These are phyloP conservation scores for Siniperca scherzeri DNA, from an alignment of 2,797 vertebrate genomes.

Conservation along the genomic window DNA sequence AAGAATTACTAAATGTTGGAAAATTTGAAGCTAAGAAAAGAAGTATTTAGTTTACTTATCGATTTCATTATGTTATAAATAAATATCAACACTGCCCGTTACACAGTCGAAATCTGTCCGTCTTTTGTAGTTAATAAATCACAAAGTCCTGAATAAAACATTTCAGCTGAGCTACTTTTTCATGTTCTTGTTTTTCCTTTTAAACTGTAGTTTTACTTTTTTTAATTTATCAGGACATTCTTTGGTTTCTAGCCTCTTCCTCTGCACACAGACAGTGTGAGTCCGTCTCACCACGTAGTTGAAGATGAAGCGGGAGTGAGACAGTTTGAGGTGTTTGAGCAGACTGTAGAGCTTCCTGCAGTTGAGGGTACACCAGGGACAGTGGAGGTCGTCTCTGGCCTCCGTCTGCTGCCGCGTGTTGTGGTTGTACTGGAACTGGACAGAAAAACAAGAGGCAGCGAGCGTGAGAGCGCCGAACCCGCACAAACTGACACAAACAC, in stretches of 20 bases:
- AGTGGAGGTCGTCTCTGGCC: constrained; percentile 96
- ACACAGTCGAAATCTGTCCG: no score
- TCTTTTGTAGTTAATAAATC: no score
- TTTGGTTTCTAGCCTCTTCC: not conserved
- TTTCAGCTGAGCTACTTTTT: not conserved
- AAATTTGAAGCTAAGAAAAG: no score
- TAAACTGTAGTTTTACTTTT: not conserved
- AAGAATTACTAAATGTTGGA: no score
- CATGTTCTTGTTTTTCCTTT: not conserved
- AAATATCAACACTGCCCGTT: no score
- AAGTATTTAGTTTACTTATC: not conserved
- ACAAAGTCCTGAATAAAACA: no score
- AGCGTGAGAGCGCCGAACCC: not conserved
- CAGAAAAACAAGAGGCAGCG: not conserved
- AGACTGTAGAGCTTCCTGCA: constrained; percentile 98
- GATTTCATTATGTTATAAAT: no score
- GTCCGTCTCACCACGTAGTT: constrained; percentile 93
- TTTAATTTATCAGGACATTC: no score
- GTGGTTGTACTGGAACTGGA: constrained; percentile 96
- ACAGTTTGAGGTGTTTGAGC: constrained; percentile 98
- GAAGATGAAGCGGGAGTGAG: constrained; percentile 98
- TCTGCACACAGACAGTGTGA: not conserved
- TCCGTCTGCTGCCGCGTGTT: constrained; percentile 98
- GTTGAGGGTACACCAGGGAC: constrained; percentile 98
- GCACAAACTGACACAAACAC: not conserved